A percentile compares a stretch with the other conserved stretches of the same genome.
phyloP scores from a whole-genome alignment of 2,113 vertebrate species.

The Psilopsiagon aurifrons region DNA sequence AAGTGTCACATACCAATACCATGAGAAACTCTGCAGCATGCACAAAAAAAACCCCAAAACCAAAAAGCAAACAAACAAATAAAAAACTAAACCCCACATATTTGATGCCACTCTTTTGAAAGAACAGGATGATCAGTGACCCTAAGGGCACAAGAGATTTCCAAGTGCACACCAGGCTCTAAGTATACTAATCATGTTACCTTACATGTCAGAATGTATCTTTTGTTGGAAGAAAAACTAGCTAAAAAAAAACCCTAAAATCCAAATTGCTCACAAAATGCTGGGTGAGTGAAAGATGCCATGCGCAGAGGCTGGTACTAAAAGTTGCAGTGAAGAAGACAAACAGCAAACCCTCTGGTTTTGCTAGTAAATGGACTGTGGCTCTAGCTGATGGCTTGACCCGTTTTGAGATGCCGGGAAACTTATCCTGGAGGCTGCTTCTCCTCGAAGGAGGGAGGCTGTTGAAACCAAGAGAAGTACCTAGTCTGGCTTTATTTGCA shows the following conservation, averaged over 20 bases:
- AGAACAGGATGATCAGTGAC: background rate
- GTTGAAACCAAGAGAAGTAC: background rate
- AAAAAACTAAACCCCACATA: rapidly evolving
- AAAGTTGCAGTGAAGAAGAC: background rate
- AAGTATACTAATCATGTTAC: background rate
- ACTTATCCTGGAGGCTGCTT: background rate
- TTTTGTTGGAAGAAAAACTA: background rate
- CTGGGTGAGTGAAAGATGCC: background rate
- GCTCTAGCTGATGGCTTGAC: background rate
- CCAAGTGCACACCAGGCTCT: background rate
- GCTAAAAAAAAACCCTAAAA: background rate
- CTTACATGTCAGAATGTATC: rapidly evolving
- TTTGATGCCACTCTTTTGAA: background rate
- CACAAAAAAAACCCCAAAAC: background rate
- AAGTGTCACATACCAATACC: background rate
- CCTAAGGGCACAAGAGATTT: background rate
- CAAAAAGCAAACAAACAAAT: background rate
- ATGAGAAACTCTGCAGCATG: background rate
- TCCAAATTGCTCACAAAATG: background rate
- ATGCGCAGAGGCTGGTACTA: background rate
- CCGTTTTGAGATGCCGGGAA: background rate
- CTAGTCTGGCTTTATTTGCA: background rate
- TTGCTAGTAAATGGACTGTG: background rate
- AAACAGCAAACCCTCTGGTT: background rate
- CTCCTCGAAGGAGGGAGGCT: background rate